These are phyloP conservation scores for Cerastis rubricosa DNA, from an alignment of 2,888 invertebrate genomes.

Conservation along the genomic window DNA sequence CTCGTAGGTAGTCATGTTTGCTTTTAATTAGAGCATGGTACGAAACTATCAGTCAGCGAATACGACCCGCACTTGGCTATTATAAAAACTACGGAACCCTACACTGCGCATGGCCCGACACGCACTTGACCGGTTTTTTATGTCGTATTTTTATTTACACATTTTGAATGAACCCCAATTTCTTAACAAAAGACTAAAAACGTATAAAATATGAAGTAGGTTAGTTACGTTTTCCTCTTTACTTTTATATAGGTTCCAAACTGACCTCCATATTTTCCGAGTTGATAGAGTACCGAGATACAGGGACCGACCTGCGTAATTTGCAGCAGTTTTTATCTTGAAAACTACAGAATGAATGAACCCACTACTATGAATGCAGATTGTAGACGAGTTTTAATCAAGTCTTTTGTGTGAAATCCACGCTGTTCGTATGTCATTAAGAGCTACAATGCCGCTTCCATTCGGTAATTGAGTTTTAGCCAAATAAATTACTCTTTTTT, in stretches of 20 bases:
- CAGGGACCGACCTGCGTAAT: slow-evolving; percentile 20
- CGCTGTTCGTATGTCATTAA: slow-evolving; percentile 31
- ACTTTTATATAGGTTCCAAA: slow-evolving; percentile 9
- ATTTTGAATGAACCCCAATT: neutral
- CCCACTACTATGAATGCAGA: slow-evolving; percentile 39
- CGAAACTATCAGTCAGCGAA: too few relatives aligned
- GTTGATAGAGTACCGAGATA: slow-evolving; percentile 22
- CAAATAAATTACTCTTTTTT: slow-evolving; percentile 5
- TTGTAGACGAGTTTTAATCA: slow-evolving; percentile 52
- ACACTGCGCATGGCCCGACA: too few relatives aligned
- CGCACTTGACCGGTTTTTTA: too few relatives aligned
- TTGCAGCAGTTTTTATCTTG: slow-evolving; percentile 43
- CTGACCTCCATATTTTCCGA: slow-evolving; percentile 35
- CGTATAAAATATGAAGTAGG: neutral
- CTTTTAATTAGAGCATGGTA: too few relatives aligned
- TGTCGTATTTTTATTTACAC: neutral
- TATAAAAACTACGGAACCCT: too few relatives aligned
- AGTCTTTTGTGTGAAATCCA: slow-evolving; percentile 43
- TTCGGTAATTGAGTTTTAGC: slow-evolving; percentile 21
- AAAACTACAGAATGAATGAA: slow-evolving; percentile 45
- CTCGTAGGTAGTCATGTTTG: too few relatives aligned
- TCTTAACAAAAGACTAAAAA: neutral
- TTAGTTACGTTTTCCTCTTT: slow-evolving; percentile 1
- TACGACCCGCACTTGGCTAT: too few relatives aligned
- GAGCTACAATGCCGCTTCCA: slow-evolving; percentile 9